phyloP scores from a whole-genome alignment of 2,797 vertebrate species.

The Anas flavirostris region DNA sequence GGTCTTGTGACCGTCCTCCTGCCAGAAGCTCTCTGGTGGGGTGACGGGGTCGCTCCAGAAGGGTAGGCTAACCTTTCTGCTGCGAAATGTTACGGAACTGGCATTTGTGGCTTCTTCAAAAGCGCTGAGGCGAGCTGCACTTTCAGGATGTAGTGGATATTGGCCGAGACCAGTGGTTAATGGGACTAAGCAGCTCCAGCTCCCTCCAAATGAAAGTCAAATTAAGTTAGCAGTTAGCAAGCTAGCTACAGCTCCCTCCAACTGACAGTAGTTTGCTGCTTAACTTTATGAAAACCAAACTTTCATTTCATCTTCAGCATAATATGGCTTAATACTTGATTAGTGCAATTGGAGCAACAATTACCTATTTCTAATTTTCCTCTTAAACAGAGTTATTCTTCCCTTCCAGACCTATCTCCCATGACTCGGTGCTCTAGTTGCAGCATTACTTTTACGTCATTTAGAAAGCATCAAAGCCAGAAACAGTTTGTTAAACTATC shows the following conservation, averaged over 20 bases:
- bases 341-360: not conserved
- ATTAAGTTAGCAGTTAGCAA: too few relatives aligned
- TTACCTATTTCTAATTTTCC: not conserved
- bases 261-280: not conserved
- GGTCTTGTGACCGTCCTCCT: not conserved
- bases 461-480: not conserved
- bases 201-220: too few relatives aligned
- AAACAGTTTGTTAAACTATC: not conserved
- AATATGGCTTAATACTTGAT: not conserved
- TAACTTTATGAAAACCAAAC: not conserved
- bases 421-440: not conserved
- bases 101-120: not conserved
- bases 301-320: not conserved
- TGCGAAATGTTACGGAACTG: not conserved
- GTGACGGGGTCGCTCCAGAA: not conserved
- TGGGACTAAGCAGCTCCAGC: not conserved
- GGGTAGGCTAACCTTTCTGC: rapidly evolving
- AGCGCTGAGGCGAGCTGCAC: not conserved
- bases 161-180: not conserved
- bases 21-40: not conserved
- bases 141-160: slow-evolving; percentile 63
- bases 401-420: not conserved
- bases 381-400: not conserved
- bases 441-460: not conserved
- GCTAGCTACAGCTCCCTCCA: not conserved